These are phyloP conservation scores for Drosophila emarginata DNA, from an alignment of 2,888 invertebrate genomes.

Conservation along the genomic window DNA sequence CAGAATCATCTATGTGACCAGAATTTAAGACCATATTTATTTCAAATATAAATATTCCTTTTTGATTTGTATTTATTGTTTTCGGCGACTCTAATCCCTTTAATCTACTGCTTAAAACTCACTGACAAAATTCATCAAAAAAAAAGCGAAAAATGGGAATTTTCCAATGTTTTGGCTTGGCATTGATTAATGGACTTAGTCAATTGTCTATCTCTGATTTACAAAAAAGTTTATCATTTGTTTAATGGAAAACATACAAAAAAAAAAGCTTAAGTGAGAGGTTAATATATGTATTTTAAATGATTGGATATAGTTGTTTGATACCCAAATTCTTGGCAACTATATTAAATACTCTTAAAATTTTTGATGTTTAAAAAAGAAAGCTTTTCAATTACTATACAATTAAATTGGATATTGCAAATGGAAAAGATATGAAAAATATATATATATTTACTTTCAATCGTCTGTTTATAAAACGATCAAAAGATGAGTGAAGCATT, in stretches of 20 bases:
- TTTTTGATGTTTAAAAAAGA: no score
- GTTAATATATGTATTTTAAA: not conserved
- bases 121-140: not conserved
- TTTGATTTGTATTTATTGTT: not conserved
- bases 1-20: not conserved
- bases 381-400: no score
- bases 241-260: not conserved
- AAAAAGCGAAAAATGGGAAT: not conserved
- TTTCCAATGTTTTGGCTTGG: constrained; percentile 28
- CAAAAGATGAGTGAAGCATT: no score
- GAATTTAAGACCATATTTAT: not conserved
- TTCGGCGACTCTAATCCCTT: not conserved
- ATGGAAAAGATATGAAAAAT: no score
- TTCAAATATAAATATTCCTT: no score
- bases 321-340: no score
- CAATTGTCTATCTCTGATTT: constrained; percentile 31
- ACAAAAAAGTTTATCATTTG: constrained; percentile 26
- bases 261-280: not conserved
- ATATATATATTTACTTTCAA: no score
- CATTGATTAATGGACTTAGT: constrained; percentile 37
- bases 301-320: not conserved
- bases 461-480: no score
- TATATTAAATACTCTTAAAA: no score
- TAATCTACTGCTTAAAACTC: not conserved
- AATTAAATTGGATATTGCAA: no score